These are phyloP conservation scores for Panagrolaimus sp. DNA, from an alignment of 1,140 invertebrate species.

Conservation along the genomic window DNA sequence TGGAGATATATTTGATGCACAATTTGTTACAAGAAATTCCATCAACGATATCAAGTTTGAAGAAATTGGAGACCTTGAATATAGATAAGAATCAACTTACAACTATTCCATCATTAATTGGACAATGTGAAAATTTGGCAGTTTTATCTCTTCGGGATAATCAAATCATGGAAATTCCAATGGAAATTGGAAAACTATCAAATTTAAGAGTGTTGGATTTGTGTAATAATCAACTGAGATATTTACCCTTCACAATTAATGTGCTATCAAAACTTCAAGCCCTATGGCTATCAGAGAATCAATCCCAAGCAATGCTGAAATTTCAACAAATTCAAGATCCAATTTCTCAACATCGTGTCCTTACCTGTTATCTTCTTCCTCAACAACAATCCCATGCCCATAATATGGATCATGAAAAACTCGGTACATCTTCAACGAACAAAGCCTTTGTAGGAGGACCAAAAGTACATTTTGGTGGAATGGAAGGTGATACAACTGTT, in stretches of 20 bases:
- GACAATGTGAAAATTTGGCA: slow-evolving; percentile 66
- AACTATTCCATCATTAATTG: slow-evolving; percentile 69
- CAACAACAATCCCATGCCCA: slow-evolving; percentile 71
- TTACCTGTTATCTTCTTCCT: slow-evolving; percentile 95
- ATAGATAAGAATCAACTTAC: slow-evolving; percentile 88
- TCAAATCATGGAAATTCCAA: slow-evolving; percentile 79
- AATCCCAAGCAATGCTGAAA: slow-evolving; percentile 89
- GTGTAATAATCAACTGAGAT: slow-evolving; percentile 88
- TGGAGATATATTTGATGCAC: slow-evolving; percentile 93
- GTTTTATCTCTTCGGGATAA: slow-evolving; percentile 93
- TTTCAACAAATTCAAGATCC: slow-evolving; percentile 81
- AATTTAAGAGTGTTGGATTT: slow-evolving; percentile 92
- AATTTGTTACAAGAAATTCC: slow-evolving; percentile 82
- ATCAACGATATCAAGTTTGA: slow-evolving; percentile 80
- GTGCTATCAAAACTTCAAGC: slow-evolving; percentile 86
- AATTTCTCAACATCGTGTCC: slow-evolving; percentile 74
- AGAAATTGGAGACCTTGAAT: slow-evolving; percentile 88
- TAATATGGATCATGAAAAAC: slow-evolving; percentile 5
- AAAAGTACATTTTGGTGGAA: slow-evolving; percentile 58
- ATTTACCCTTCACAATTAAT: slow-evolving; percentile 90
- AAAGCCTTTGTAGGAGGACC: slow-evolving; percentile 52
- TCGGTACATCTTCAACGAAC: not conserved
- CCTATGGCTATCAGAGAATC: slow-evolving; percentile 97
- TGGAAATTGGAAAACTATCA: slow-evolving; percentile 84
- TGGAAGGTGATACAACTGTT: slow-evolving; percentile 31